Conservation (phyloP, 2,888 invertebrate genomes). For the Lasiommata megera region DNA sequence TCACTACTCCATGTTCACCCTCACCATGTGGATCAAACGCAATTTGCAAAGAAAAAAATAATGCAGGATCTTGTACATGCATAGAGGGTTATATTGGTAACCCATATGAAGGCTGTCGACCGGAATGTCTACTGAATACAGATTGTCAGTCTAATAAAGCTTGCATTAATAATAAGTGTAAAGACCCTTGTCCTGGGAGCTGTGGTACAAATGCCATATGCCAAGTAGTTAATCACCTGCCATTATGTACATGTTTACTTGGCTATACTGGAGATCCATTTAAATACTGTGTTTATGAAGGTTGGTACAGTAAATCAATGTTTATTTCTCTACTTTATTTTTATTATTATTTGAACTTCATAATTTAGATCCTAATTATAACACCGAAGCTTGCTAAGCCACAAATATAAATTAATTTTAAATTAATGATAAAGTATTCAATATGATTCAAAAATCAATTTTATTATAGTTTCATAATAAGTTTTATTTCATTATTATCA, state of each 20-base stretch:
- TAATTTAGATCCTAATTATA: no score
- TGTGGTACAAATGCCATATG: constrained; percentile 89
- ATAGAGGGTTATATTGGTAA: constrained; percentile 87
- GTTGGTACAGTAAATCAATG: constrained; percentile 40
- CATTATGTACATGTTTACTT: constrained; percentile 84
- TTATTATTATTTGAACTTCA: no score
- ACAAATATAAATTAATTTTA: no score
- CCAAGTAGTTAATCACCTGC: constrained; percentile 86
- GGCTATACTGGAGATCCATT: constrained; percentile 90
- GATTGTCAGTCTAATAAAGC: constrained; percentile 87
- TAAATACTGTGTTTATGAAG: constrained; percentile 81
- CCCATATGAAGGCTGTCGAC: constrained; percentile 89
- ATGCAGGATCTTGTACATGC: constrained; percentile 86
- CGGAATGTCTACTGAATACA: constrained; percentile 87
- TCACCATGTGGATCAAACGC: constrained; percentile 85
- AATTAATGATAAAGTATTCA: no score
- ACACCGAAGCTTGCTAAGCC: no score
- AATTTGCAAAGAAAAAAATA: constrained; percentile 82
- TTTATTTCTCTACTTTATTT: constrained; percentile 4
- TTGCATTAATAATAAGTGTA: constrained; percentile 86
- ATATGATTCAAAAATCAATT: no score
- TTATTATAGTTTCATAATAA: no score
- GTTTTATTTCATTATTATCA: no score
- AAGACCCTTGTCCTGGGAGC: constrained; percentile 89
- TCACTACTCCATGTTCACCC: constrained; percentile 81